Conservation (phyloP, 2,113 vertebrate species). For the Stercorarius parasiticus region DNA sequence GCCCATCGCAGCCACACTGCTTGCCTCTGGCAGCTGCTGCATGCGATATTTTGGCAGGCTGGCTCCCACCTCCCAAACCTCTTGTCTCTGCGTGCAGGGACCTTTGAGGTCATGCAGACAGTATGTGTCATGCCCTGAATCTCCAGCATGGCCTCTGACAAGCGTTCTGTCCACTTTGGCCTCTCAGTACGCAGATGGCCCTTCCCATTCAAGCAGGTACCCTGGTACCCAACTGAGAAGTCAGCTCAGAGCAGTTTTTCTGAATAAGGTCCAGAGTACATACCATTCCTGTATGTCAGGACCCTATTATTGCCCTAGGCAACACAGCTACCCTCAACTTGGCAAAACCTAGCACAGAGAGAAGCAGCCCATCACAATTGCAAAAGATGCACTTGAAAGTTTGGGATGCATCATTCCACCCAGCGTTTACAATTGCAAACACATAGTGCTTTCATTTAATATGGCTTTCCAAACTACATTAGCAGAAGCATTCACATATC, state of each 20-base stretch:
- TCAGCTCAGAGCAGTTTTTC: not conserved
- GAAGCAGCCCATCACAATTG: not conserved
- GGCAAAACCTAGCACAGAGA: not conserved
- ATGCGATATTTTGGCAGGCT: not conserved
- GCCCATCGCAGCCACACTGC: not conserved
- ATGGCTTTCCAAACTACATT: not conserved
- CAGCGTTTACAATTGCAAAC: not conserved
- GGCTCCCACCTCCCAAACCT: not conserved
- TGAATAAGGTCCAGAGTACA: not conserved
- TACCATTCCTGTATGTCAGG: not conserved
- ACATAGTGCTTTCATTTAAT: not conserved
- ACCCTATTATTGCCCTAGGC: not conserved
- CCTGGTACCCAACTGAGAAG: not conserved
- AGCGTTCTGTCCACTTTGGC: not conserved
- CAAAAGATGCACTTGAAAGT: not conserved
- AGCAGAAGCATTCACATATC: not conserved
- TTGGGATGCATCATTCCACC: not conserved
- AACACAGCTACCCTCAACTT: not conserved
- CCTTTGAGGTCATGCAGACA: not conserved
- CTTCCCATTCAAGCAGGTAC: not conserved
- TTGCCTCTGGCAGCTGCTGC: not conserved
- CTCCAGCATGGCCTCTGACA: not conserved
- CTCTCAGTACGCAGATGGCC: not conserved
- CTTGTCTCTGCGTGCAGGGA: not conserved
- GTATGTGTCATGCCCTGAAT: fast-evolving